A percentile compares a stretch with the other conserved stretches of the same genome.
Conservation (phyloP, 2,888 invertebrate species). For the Lepetodrilus schrolli region DNA sequence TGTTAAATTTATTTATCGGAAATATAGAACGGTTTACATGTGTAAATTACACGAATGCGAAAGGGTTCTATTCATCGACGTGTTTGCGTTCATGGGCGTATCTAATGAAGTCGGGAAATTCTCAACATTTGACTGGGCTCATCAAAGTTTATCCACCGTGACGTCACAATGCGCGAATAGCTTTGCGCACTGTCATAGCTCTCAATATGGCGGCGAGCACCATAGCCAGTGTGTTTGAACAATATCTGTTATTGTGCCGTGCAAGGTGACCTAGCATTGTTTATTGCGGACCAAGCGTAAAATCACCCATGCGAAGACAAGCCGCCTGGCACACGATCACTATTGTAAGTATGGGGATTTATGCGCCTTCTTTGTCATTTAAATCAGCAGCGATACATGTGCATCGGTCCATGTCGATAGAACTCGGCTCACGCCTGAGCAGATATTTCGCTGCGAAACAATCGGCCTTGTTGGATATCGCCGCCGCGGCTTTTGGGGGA, state of each 20-base stretch:
- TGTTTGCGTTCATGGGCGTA: background rate
- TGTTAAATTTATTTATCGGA: too few species aligned
- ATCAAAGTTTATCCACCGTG: constrained; percentile 13
- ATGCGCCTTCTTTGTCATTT: background rate
- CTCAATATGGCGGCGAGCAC: constrained; percentile 24
- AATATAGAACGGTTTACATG: too few species aligned
- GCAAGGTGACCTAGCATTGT: constrained; percentile 10
- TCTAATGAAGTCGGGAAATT: background rate
- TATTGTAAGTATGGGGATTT: background rate
- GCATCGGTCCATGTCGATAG: background rate
- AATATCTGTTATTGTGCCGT: background rate
- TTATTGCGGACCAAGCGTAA: background rate
- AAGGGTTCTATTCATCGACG: background rate
- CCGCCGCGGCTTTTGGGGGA: background rate
- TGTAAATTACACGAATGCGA: too few species aligned
- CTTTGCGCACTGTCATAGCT: constrained; percentile 21
- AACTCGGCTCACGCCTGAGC: constrained; percentile 4
- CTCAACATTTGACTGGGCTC: constrained; percentile 16
- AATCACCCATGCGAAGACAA: background rate
- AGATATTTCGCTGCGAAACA: background rate
- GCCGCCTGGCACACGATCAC: background rate
- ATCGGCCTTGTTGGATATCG: background rate
- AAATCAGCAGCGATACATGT: constrained; percentile 1
- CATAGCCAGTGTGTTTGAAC: background rate
- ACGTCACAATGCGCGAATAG: constrained; percentile 26